Percentiles rank a stretch among this genome's conserved stretches.
These are phyloP conservation scores for Cryptotermes secundus DNA, from an alignment of 1,140 invertebrate genomes.

Conservation along the genomic window DNA sequence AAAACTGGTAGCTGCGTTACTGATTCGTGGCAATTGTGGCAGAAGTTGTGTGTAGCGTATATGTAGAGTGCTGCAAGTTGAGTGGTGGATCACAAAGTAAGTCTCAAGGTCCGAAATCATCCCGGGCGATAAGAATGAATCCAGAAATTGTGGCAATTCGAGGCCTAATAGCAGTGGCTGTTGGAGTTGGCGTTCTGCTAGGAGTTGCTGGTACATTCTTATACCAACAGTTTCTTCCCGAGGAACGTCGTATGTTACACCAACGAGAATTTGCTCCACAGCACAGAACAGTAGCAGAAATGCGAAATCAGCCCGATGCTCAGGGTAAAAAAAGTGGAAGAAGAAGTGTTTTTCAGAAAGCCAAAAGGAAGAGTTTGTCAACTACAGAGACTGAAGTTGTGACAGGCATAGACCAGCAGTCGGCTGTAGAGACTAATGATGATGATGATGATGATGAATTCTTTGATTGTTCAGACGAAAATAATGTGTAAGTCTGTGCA, in stretches of 20 bases:
- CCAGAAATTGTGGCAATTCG: not conserved
- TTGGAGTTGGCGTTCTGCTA: slow-evolving; percentile 60
- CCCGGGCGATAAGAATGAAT: not conserved
- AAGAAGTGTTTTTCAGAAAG: slow-evolving; percentile 44
- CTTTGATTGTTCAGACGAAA: slow-evolving; percentile 50
- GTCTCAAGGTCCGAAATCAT: no score
- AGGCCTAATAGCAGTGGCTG: slow-evolving; percentile 41
- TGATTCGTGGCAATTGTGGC: no score
- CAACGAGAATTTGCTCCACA: slow-evolving; percentile 54
- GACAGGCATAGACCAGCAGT: slow-evolving; percentile 47
- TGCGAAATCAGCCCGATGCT: slow-evolving; percentile 53
- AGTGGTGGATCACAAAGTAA: no score
- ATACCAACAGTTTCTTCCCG: slow-evolving; percentile 60
- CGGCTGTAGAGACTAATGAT: slow-evolving; percentile 47
- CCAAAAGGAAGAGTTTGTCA: slow-evolving; percentile 44
- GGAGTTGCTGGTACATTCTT: slow-evolving; percentile 62
- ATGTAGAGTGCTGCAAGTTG: no score
- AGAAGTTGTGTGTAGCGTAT: no score
- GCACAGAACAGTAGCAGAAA: slow-evolving; percentile 52
- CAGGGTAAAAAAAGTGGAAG: slow-evolving; percentile 45
- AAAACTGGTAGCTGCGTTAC: no score
- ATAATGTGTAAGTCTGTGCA: slow-evolving; percentile 41
- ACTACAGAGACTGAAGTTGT: slow-evolving; percentile 44
- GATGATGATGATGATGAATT: slow-evolving; percentile 52
- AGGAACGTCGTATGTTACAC: slow-evolving; percentile 54